These are phyloP conservation scores for Eupithecia dodoneata DNA, from an alignment of 2,888 invertebrate genomes.

Conservation along the genomic window DNA sequence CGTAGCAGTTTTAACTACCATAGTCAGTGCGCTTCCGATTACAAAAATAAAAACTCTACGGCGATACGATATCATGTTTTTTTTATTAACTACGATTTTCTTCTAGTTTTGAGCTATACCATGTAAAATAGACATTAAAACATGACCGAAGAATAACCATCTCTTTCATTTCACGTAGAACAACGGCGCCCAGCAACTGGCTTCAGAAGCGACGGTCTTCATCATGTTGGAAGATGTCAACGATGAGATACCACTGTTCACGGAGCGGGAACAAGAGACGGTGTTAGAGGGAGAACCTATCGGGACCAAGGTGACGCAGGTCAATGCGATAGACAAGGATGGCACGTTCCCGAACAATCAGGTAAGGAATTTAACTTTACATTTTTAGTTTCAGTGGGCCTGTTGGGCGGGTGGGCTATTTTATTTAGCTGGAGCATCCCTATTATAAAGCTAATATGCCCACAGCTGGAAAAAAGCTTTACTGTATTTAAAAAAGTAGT, in stretches of 20 bases:
- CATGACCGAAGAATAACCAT: background rate
- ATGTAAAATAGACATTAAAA: background rate
- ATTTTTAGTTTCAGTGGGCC: background rate
- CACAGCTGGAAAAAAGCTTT: background rate
- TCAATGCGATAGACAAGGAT: conserved; percentile 98
- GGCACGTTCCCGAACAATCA: conserved; percentile 97
- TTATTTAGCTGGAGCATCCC: background rate
- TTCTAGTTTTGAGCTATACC: too few relatives aligned
- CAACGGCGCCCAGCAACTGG: conserved; percentile 97
- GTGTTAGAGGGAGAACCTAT: conserved; percentile 97
- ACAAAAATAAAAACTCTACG: background rate
- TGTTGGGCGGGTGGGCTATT: background rate
- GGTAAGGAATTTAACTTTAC: conserved; percentile 76
- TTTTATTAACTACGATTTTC: too few relatives aligned
- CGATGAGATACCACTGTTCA: conserved; percentile 98
- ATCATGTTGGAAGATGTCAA: conserved; percentile 98
- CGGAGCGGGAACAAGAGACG: conserved; percentile 97
- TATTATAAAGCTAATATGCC: background rate
- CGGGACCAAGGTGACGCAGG: conserved; percentile 97
- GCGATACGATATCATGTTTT: background rate
- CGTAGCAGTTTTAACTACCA: background rate
- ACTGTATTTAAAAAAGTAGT: background rate
- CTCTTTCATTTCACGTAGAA: conserved; percentile 85
- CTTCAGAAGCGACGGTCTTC: conserved; percentile 96
- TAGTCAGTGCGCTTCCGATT: background rate